These are phyloP conservation scores for Muschampia plurimacula DNA, from an alignment of 2,888 invertebrate genomes.

Conservation along the genomic window DNA sequence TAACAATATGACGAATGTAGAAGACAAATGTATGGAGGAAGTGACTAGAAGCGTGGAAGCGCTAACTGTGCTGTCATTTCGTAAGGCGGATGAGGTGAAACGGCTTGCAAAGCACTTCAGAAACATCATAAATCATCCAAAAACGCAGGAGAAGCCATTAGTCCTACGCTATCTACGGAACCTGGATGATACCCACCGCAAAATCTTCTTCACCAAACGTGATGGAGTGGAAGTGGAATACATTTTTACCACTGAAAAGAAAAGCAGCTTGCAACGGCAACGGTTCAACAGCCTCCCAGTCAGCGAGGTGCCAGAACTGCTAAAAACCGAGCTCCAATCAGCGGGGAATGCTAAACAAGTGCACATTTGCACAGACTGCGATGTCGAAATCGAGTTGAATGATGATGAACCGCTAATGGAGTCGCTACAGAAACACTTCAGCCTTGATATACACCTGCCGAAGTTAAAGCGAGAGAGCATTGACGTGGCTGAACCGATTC, in stretches of 20 bases:
- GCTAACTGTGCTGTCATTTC: constrained; percentile 71
- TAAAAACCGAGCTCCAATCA: constrained; percentile 69
- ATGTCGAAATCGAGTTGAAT: constrained; percentile 74
- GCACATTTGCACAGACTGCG: constrained; percentile 78
- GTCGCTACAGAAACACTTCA: constrained; percentile 76
- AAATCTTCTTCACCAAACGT: constrained; percentile 67
- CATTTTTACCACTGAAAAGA: constrained; percentile 80
- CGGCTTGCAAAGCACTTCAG: constrained; percentile 71
- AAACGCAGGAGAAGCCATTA: constrained; percentile 61
- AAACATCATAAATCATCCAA: constrained; percentile 67
- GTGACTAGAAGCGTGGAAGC: constrained; percentile 61
- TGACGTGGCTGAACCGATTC: constrained; percentile 75
- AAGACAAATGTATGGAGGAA: constrained; percentile 56
- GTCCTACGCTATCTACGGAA: constrained; percentile 63
- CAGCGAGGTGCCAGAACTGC: constrained; percentile 75
- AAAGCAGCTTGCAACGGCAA: constrained; percentile 74
- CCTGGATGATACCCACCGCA: constrained; percentile 67
- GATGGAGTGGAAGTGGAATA: constrained; percentile 78
- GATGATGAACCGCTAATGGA: constrained; percentile 79
- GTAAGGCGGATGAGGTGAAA: constrained; percentile 73
- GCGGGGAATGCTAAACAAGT: constrained; percentile 72
- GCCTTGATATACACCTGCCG: constrained; percentile 69
- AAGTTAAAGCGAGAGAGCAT: constrained; percentile 76
- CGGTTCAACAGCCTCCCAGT: constrained; percentile 79
- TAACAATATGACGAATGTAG: constrained; percentile 51